Percentiles rank a stretch among this genome's conserved stretches.
Conservation (phyloP, 2,888 invertebrate species). For the Leucoma salicis region DNA sequence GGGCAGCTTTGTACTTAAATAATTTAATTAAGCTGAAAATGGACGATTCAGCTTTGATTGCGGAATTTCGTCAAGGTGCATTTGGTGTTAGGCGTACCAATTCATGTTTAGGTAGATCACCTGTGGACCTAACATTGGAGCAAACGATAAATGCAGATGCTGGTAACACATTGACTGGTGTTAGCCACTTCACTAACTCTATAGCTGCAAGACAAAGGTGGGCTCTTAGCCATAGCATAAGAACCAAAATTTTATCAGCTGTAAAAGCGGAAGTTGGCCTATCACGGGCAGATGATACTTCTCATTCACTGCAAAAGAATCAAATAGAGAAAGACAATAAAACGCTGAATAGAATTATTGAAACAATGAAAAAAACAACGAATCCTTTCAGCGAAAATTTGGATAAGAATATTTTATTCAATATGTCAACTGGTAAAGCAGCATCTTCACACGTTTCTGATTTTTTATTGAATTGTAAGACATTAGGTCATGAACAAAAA, state of each 20-base stretch:
- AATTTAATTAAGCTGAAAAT: slow-evolving; percentile 24
- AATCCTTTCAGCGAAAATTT: slow-evolving; percentile 7
- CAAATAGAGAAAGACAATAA: slow-evolving; percentile 1
- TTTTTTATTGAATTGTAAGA: slow-evolving; percentile 40
- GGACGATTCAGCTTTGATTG: slow-evolving; percentile 24
- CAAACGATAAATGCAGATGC: slow-evolving; percentile 50
- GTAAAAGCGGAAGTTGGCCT: no score
- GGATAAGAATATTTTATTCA: slow-evolving; percentile 5
- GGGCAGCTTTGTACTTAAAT: slow-evolving; percentile 18
- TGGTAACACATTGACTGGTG: slow-evolving; percentile 35
- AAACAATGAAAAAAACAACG: not conserved
- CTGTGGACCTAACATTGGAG: slow-evolving; percentile 33
- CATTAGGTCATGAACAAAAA: no score
- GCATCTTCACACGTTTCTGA: slow-evolving; percentile 26
- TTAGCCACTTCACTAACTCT: slow-evolving; percentile 14
- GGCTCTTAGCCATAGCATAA: not conserved
- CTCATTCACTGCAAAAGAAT: not conserved
- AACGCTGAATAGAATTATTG: slow-evolving; percentile 1
- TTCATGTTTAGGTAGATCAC: slow-evolving; percentile 29
- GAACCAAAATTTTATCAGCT: no score
- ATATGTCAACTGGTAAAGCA: slow-evolving; percentile 6
- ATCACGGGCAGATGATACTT: no score
- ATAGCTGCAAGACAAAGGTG: slow-evolving; percentile 3
- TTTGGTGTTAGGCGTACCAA: slow-evolving; percentile 27
- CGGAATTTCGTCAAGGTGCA: slow-evolving; percentile 16